phyloP scores from a whole-genome alignment of 2,888 invertebrate genomes.

The Nudaria mundana region DNA sequence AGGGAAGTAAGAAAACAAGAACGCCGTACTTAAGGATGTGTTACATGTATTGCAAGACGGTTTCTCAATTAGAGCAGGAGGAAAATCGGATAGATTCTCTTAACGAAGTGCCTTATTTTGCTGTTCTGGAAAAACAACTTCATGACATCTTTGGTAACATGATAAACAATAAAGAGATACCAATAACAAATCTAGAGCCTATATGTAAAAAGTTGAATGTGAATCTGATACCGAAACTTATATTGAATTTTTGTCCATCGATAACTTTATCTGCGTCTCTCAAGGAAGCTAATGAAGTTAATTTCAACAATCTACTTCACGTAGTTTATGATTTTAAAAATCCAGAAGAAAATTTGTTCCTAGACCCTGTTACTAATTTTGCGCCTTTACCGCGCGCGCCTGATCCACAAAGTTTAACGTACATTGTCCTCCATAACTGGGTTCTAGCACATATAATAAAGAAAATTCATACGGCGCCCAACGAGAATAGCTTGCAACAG shows the following conservation, averaged over 20 bases:
- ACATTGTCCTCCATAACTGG: conserved; percentile 85
- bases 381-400: conserved; percentile 69
- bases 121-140: conserved; percentile 75
- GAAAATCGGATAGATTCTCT: conserved; percentile 50
- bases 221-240: conserved; percentile 87
- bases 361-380: conserved; percentile 68
- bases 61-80: conserved; percentile 73
- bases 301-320: conserved; percentile 63
- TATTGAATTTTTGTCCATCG: conserved; percentile 86
- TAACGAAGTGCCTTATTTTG: conserved; percentile 67
- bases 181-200: conserved; percentile 85
- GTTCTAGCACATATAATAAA: conserved; percentile 85
- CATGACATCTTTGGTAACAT: conserved; percentile 84
- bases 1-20: conserved; percentile 60
- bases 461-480: conserved; percentile 81
- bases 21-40: conserved; percentile 77
- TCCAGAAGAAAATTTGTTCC: conserved; percentile 70
- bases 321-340: conserved; percentile 69
- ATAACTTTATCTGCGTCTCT: conserved; percentile 69
- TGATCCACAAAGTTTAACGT: conserved; percentile 79
- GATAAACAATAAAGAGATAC: conserved; percentile 84
- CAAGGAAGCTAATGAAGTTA: conserved; percentile 61
- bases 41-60: conserved; percentile 81
- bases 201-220: conserved; percentile 86
- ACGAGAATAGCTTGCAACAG: conserved; percentile 68